phyloP scores from a whole-genome alignment of 2,113 vertebrate genomes.

The Gila orcuttii region DNA sequence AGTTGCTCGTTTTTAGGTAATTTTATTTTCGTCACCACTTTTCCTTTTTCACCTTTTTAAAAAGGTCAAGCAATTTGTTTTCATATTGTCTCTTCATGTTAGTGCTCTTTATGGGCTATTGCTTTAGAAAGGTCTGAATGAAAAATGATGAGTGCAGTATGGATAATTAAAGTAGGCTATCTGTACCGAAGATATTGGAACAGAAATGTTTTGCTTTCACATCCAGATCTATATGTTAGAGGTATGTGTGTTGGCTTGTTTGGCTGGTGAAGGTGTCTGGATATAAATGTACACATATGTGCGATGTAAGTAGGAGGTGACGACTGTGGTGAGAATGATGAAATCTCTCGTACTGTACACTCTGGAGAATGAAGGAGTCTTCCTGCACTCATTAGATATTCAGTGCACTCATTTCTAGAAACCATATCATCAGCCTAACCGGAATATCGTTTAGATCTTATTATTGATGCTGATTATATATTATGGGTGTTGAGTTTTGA shows the following conservation, averaged over 20 bases:
- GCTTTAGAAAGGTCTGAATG: not conserved
- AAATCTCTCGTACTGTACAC: conserved; percentile 55
- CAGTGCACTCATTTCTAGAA: conserved; percentile 21
- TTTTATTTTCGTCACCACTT: not conserved
- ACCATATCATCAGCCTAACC: not conserved
- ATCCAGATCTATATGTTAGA: conserved; percentile 32
- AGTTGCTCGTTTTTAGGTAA: not conserved
- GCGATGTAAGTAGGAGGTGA: conserved; percentile 60
- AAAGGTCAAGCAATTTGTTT: not conserved
- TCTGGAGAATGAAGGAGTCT: conserved; percentile 46
- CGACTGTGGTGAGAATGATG: conserved; percentile 59
- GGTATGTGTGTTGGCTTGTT: conserved; percentile 34
- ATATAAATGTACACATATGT: conserved; percentile 63
- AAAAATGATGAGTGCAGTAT: not conserved
- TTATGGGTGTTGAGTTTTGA: conserved; percentile 3
- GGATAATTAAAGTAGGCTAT: not conserved
- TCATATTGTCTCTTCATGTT: too few relatives aligned
- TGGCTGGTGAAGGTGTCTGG: conserved; percentile 45
- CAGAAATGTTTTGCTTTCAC: conserved; percentile 42
- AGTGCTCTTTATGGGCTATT: not conserved
- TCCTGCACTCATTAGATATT: conserved; percentile 50
- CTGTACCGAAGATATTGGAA: not conserved
- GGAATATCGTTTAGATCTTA: conserved; percentile 20
- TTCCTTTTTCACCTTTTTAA: not conserved
- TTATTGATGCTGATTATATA: not conserved